Evolutionary conservation across 2,797 vertebrate species (phyloP).

Genomic region (Toxotes lorentzi): DNA sequence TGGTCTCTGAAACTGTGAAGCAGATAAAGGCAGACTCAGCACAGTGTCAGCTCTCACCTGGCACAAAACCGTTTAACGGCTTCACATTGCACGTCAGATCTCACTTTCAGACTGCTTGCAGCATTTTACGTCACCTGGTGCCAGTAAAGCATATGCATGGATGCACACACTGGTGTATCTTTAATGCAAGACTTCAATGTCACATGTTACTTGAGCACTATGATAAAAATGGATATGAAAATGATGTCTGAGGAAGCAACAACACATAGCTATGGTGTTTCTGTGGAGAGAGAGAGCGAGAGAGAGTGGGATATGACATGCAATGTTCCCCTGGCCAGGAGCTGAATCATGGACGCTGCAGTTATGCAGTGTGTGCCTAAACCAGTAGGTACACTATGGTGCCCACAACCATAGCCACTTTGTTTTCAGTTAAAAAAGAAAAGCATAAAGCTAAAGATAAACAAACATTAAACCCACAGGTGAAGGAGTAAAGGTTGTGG

Average conservation of each 20-base stretch:
- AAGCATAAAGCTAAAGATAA: neutral
- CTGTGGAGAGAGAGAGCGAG: neutral
- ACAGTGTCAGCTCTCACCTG: constrained; percentile 18
- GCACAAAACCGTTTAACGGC: constrained; percentile 19
- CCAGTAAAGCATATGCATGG: neutral
- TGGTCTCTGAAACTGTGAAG: neutral
- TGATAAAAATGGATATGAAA: constrained; percentile 9
- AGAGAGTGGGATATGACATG: neutral
- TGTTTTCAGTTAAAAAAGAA: constrained; percentile 18
- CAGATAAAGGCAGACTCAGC: neutral
- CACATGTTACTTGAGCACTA: constrained; percentile 5
- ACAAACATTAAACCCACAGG: constrained; percentile 11
- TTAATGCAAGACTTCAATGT: constrained; percentile 4
- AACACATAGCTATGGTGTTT: no score
- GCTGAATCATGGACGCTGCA: neutral
- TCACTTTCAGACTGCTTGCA: neutral
- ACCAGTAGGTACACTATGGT: neutral
- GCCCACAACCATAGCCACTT: neutral
- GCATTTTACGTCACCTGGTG: constrained; percentile 3
- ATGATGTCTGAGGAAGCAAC: neutral
- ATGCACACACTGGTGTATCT: neutral
- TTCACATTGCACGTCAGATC: constrained; percentile 18
- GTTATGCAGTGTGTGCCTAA: neutral
- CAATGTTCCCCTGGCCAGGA: neutral
- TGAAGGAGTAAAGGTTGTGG: constrained; percentile 7